Evolutionary conservation across 2,888 invertebrate species (phyloP).

Genomic region (Andrena praecox): DNA sequence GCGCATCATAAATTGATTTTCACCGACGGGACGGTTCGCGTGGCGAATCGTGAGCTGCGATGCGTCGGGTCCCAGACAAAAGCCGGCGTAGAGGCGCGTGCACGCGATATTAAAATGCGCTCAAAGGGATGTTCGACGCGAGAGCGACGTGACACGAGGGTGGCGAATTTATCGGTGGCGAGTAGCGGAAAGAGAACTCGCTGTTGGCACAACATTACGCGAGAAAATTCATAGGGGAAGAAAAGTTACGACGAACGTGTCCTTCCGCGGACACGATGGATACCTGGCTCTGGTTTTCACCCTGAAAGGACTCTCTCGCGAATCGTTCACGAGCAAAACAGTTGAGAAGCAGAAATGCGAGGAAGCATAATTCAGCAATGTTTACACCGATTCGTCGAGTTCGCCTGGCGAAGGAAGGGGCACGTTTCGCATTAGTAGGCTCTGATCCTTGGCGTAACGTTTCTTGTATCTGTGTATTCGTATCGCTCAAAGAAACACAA

Average conservation of each 20-base stretch:
- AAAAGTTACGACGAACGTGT: constrained; percentile 65
- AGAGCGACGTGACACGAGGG: constrained; percentile 28
- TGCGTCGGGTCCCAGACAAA: constrained; percentile 35
- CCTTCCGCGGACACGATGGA: constrained; percentile 36
- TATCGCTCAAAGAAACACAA: too few relatives aligned
- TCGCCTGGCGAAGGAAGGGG: neutral
- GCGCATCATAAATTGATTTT: neutral
- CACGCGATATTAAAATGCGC: constrained; percentile 42
- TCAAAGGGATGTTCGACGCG: constrained; percentile 16
- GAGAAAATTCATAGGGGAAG: constrained; percentile 60
- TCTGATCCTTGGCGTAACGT: too few relatives aligned
- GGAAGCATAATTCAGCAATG: neutral
- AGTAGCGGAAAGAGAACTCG: constrained; percentile 35
- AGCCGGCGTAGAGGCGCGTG: constrained; percentile 20
- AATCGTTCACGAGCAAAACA: neutral
- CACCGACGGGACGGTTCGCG: neutral
- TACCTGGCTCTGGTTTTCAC: constrained; percentile 30
- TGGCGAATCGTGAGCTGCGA: constrained; percentile 9
- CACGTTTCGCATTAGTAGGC: neutral
- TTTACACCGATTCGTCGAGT: constrained; percentile 24
- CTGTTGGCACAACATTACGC: constrained; percentile 71
- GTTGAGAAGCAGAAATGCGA: too few relatives aligned
- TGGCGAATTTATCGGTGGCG: constrained; percentile 62
- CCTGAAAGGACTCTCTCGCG: neutral
- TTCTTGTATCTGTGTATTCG: too few relatives aligned